Percentiles rank a stretch among this genome's conserved stretches.
Evolutionary conservation across 1,140 invertebrate genomes (phyloP).

Genomic region (Pseudobourletiella spinata): DNA sequence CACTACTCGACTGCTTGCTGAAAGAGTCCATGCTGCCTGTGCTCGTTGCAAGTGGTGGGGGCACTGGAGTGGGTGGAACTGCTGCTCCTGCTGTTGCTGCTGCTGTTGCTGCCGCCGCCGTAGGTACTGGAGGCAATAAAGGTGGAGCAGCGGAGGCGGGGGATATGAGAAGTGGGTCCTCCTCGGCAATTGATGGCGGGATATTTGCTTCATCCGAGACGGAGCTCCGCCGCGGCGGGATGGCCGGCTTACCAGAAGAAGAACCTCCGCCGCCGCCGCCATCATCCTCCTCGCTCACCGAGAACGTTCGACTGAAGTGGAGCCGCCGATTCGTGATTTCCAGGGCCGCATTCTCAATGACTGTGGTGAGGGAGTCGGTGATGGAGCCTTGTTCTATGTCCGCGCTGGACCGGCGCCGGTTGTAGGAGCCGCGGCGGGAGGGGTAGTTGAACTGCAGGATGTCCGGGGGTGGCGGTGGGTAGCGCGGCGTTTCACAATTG

Average conservation of each 20-base stretch:
- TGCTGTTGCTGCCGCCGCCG: too few relatives aligned
- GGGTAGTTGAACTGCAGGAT: constrained; percentile 17
- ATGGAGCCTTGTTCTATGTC: background rate
- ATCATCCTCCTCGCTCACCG: constrained; percentile 2
- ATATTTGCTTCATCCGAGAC: constrained; percentile 6
- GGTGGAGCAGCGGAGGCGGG: background rate
- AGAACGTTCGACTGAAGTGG: constrained; percentile 11
- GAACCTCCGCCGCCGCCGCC: too few relatives aligned
- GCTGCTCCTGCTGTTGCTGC: background rate
- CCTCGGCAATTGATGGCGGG: background rate
- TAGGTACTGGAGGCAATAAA: background rate
- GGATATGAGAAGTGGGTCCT: background rate
- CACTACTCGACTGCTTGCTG: constrained; percentile 9
- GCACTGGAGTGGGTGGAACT: background rate
- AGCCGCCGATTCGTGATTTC: background rate
- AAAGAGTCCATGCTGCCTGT: background rate
- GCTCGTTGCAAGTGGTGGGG: background rate
- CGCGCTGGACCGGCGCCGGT: constrained; percentile 11
- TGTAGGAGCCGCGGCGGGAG: constrained; percentile 13
- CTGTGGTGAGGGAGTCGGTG: constrained; percentile 1
- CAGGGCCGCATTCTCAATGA: background rate
- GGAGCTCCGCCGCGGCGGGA: background rate
- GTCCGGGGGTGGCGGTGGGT: constrained; percentile 25
- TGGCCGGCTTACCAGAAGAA: background rate
- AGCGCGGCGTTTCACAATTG: constrained; percentile 29